Base-by-base conservation (phyloP, 1,140 invertebrate species). In the Oryctes rhinoceros region DNA sequence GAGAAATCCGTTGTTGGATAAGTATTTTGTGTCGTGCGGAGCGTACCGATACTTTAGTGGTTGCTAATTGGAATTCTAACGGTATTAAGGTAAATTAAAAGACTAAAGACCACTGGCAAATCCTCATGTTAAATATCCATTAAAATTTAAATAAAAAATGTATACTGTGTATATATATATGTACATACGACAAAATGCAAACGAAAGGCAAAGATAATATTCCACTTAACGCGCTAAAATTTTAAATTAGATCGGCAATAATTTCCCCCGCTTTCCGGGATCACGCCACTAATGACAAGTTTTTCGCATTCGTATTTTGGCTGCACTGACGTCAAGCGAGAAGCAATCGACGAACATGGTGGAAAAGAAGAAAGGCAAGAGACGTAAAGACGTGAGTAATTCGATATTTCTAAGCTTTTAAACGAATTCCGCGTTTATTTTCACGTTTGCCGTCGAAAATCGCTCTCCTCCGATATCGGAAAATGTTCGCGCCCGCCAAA, bases 331-430 rank as follows among this genome's bases (percentile, higher is more conserved):
- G 84, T 85, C 88, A 91, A 88, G 86, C 81, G 2, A 30, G 24
- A 30, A 53, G 53, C 15, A 10, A 82, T 86, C 89, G 92, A 30
- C 24, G 24, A 30, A 89, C 86, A 94, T 94, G 93, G 93, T 93
- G 88, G 94, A 94, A 84, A 94, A 93, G 87, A 91, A 91, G 86
- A 93, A 93, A 91, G 91, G 90, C 85, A 92, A 91, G 88, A 94
- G 93, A 84, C 92, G 93, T 81, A 94, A 93, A 91, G 93, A 94
- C 87, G 93, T 93, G 90, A 90, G 89, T 88, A 76, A 47, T 71
- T 71, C 24, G 9, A 3, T 71, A 35, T 71, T 35, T 71, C 65
- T 24, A 24, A 7, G 18, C 18, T 35, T 11, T 71, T 71, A 24
- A 71, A 71, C 24, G 5, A 9, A 35, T 37, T 71, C 35, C 65